phyloP scores from a whole-genome alignment of 2,888 invertebrate genomes.

The Proisotoma minuta region DNA sequence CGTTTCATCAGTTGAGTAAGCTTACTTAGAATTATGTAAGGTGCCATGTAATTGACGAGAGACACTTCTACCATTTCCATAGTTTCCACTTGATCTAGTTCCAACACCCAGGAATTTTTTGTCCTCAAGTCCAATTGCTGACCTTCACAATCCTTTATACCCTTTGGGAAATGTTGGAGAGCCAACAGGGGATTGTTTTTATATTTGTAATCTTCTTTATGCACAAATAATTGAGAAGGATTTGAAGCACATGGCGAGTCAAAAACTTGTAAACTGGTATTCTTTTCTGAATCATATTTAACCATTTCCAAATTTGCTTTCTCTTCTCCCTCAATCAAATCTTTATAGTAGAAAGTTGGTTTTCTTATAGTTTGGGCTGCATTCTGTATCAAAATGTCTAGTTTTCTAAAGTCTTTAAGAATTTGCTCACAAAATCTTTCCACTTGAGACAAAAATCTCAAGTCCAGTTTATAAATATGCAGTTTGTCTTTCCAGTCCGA shows the following conservation, averaged over 20 bases:
- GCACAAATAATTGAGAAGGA: slow-evolving; percentile 11
- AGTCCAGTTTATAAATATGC: slow-evolving; percentile 21
- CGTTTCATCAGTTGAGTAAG: slow-evolving; percentile 24
- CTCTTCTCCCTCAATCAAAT: neutral
- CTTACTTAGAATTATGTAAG: slow-evolving; percentile 24
- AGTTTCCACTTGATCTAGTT: slow-evolving; percentile 24
- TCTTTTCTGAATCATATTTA: neutral
- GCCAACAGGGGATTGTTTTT: neutral
- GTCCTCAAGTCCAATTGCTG: slow-evolving; percentile 23
- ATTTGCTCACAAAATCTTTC: slow-evolving; percentile 20
- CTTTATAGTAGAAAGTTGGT: slow-evolving; percentile 18
- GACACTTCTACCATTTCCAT: slow-evolving; percentile 26
- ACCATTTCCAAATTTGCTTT: no score
- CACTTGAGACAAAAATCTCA: slow-evolving; percentile 12
- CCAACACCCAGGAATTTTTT: slow-evolving; percentile 26
- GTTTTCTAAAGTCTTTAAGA: neutral
- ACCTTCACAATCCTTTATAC: slow-evolving; percentile 11
- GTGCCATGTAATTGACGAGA: slow-evolving; percentile 26
- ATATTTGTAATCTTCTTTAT: slow-evolving; percentile 11
- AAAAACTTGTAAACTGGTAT: neutral
- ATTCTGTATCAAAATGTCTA: slow-evolving; percentile 34
- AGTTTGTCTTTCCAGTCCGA: slow-evolving; percentile 15
- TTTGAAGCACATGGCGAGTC: neutral
- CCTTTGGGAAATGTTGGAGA: slow-evolving; percentile 5
- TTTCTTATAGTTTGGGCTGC: slow-evolving; percentile 32